Conservation (phyloP, 2,797 vertebrate species). For the Harpagifer antarcticus region DNA sequence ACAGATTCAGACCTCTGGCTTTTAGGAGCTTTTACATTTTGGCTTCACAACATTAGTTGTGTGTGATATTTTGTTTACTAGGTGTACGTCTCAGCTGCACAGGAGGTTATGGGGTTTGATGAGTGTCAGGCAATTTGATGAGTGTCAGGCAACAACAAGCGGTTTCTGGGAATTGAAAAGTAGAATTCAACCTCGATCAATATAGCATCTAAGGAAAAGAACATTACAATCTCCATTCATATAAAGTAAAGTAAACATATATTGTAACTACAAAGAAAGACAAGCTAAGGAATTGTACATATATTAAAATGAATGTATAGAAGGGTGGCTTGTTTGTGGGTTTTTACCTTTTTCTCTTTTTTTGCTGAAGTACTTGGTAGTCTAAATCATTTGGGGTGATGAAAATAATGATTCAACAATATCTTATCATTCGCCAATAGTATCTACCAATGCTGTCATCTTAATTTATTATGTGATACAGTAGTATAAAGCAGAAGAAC, state of each 20-base stretch:
- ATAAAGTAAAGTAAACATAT: not conserved
- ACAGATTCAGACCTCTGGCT: conserved; percentile 1
- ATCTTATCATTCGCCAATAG: not conserved
- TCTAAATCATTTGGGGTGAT: not conserved
- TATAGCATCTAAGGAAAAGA: conserved; percentile 1
- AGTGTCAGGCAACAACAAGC: not conserved
- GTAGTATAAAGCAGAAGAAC: not conserved
- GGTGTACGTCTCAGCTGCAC: conserved; percentile 24
- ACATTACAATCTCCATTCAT: not conserved
- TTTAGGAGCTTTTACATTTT: not conserved
- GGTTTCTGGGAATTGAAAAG: conserved; percentile 1
- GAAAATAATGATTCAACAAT: not conserved
- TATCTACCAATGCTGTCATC: not conserved
- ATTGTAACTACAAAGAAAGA: no score
- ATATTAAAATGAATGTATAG: not conserved
- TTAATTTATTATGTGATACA: not conserved
- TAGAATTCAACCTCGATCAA: conserved; percentile 1
- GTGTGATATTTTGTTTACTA: conserved; percentile 7
- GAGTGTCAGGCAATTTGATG: not conserved
- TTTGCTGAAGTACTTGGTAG: no score
- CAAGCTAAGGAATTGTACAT: not conserved
- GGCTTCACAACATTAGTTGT: conserved; percentile 17
- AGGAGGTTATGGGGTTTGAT: not conserved
- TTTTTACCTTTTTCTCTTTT: not conserved
- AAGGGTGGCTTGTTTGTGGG: no score